A percentile compares a stretch with the other conserved stretches of the same genome.
phyloP scores from a whole-genome alignment of 2,113 vertebrate genomes.

The Xenopus laevis region DNA sequence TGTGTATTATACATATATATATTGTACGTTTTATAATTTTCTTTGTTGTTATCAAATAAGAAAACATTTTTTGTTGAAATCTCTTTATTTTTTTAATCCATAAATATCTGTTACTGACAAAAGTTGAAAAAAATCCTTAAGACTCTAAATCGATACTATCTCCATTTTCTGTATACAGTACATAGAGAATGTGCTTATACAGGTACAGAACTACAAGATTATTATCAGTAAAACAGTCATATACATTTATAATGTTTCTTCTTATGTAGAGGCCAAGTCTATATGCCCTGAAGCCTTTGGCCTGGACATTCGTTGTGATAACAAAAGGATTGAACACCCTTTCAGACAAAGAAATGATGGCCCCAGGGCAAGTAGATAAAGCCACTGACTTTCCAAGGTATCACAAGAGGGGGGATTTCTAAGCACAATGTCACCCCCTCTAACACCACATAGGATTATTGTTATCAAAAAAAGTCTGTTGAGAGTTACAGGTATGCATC shows the following conservation, averaged over 20 bases:
- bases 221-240: slow-evolving; percentile 78
- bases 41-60: too few relatives aligned
- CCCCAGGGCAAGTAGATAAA: too few relatives aligned
- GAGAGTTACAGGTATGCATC: slow-evolving; percentile 69
- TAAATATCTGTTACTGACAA: slow-evolving; percentile 26
- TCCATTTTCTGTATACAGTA: slow-evolving; percentile 67
- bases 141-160: slow-evolving; percentile 13
- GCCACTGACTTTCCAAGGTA: neutral
- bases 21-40: too few relatives aligned
- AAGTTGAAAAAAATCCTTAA: neutral
- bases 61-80: slow-evolving; percentile 7
- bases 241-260: slow-evolving; percentile 61
- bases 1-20: too few relatives aligned
- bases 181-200: slow-evolving; percentile 83
- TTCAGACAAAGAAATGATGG: neutral
- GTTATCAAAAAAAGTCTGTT: slow-evolving; percentile 63
- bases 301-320: neutral
- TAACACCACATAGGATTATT: slow-evolving; percentile 25
- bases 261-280: slow-evolving; percentile 47
- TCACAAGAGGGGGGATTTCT: neutral
- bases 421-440: neutral
- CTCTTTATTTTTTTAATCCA: slow-evolving; percentile 12
- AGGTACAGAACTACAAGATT: slow-evolving; percentile 70
- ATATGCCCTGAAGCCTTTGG: neutral
- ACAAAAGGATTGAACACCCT: neutral